Base-by-base conservation (phyloP, 2,888 invertebrate species). In the Xanthorhoe spadicearia region DNA sequence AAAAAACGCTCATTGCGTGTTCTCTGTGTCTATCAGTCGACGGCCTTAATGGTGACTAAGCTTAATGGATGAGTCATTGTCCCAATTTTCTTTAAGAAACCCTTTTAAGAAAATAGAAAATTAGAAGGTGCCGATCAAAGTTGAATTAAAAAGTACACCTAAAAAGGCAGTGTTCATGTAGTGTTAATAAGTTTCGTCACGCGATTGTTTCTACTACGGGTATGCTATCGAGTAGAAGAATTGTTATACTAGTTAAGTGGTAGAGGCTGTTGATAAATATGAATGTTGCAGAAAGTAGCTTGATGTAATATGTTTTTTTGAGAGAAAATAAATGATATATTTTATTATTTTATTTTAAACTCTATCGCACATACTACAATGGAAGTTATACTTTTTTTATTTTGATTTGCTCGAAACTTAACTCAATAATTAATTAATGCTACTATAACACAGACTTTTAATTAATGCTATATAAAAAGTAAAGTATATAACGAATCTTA, bases 101-200 rank as follows among this genome's bases (percentile, higher is more conserved):
- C 51, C 63, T 59, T 61, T 61, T 56, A 63, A 55, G 38, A 43
- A 43, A 43, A 43, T 43, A 43, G 38, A 67, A 53, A 62, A 61
- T 48, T 61, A 46, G 13, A 59, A 61, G 63, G 15, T 60, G 55
- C 15, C 70, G 59, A 67, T 73, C 69, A 69, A 67, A 68, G 67
- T 49, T 23, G 68, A 69, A 69, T 61, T 68, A 58, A 68, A 68
- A 68, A 68, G 71, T 68, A 71, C 66, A 56, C 59, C 61, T 71
- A 61, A 70, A 73, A 70, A 67, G 64, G 66, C 68, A 56, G 67
- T 70, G 71, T 69, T n/a, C n/a, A n/a, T 61, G 69, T 55, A 70
- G 70, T 49, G 71, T 68, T 76, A 76, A 76, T 74, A 70, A 73
- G 68, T 54, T 62, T 46, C 35, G 71, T 68, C 76, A 76, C 76